phyloP scores from a whole-genome alignment of 2,797 vertebrate genomes.

The Fundulus diaphanus region DNA sequence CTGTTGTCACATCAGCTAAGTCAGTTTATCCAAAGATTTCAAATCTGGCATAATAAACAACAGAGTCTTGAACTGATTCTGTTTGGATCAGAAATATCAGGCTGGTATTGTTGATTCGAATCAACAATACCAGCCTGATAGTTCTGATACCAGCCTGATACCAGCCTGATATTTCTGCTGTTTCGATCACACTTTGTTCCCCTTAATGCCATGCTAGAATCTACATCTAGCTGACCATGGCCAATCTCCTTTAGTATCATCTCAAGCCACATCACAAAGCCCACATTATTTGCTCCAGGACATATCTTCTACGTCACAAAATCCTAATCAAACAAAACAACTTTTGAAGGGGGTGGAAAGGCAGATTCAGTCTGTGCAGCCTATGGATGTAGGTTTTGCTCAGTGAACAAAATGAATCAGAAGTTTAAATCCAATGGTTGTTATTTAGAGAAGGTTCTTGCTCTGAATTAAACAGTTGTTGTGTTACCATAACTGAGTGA shows the following conservation, averaged over 20 bases:
- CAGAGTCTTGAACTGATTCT: neutral
- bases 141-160: too few species aligned
- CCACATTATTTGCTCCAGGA: neutral
- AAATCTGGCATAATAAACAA: neutral
- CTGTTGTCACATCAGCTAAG: neutral
- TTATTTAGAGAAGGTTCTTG: slow-evolving; percentile 21
- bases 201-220: neutral
- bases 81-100: neutral
- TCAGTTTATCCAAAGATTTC: neutral
- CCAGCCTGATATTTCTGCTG: too few species aligned
- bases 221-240: neutral
- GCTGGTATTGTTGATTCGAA: neutral
- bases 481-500: neutral
- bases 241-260: neutral
- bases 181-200: neutral
- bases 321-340: neutral
- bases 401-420: slow-evolving; percentile 4
- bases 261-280: neutral
- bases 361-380: neutral
- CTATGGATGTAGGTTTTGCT: slow-evolving; percentile 8
- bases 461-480: slow-evolving; percentile 3
- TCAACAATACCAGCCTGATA: neutral
- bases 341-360: neutral
- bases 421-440: neutral
- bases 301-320: too few species aligned